Evolutionary conservation across 2,888 invertebrate species (phyloP), one percentile per base, ranked within the genome.

Genomic region (Acleris holmiana): DNA sequence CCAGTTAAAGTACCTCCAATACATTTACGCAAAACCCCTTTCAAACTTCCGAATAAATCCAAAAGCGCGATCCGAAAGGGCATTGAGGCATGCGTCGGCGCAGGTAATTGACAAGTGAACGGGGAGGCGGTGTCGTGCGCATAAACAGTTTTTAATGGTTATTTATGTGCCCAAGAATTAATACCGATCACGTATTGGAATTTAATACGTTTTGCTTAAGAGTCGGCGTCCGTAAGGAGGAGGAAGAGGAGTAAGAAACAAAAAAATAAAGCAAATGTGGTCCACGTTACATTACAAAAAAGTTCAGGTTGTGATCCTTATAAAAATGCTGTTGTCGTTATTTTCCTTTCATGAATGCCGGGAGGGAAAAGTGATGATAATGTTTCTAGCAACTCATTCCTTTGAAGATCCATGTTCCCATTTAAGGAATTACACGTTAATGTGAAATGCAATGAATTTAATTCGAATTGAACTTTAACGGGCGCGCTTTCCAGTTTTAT

Each of bases 71-170:
- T 64, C 46, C 63, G 48, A 63, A 66, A 66, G 54, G 60, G 60
- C 64, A 73, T 70, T 70, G 76, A 76, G 72, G 74, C 72, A 76
- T 76, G 75, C 77, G 72, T 73, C 65, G 66, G 58, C 73, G 62
- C 73, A 72, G 75, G 80, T 86, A 88, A 88, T 88, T 88, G 89
- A 88, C 89, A 88, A 82, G 79, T 85, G 85, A 86, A 85, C 84
- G 81, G 78, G 75, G 69, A 78, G 70, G 75, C 72, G 73, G 73
- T 84, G 85, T 84, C 85, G 83, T 80, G 75, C 73, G 76, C 84
- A 87, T 87, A 87, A 85, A 83, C 80, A 78, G 79, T 84, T 83
- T 85, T 86, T 83, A 86, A 85, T 85, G 83, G 84, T 82, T 85
- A 84, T 86, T 86, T 86, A 86, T 85, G 82, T 77, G 76, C 69